Conservation (phyloP, 2,797 vertebrate species). For the Brachyrhaphis roseni region DNA sequence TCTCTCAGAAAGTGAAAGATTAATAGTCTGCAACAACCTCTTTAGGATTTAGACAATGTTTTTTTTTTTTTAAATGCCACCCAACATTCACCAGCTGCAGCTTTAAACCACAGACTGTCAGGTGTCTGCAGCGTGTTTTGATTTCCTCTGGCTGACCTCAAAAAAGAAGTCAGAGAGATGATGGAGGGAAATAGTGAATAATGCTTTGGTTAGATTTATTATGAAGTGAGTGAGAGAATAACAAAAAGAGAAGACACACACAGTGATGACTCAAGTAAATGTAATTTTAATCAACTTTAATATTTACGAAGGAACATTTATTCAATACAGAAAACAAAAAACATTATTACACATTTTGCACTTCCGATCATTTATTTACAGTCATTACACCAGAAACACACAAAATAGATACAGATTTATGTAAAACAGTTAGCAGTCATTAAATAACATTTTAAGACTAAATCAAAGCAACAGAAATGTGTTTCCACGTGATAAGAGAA, state of each 20-base stretch:
- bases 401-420: background rate
- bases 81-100: conserved; percentile 1
- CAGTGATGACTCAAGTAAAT: background rate
- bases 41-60: conserved; percentile 1
- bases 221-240: background rate
- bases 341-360: background rate
- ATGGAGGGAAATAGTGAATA: conserved; percentile 7
- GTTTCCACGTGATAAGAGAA: background rate
- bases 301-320: conserved; percentile 2
- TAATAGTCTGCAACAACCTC: conserved; percentile 4
- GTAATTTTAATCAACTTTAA: conserved; percentile 18
- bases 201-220: conserved; percentile 1
- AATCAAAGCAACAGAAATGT: background rate
- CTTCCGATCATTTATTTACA: background rate
- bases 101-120: conserved; percentile 7
- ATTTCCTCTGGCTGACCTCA: conserved; percentile 26
- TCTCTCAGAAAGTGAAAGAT: conserved; percentile 18
- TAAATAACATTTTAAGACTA: background rate
- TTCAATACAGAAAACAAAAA: conserved; percentile 1
- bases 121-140: conserved; percentile 6
- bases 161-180: background rate
- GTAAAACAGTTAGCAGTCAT: background rate
- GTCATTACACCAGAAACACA: background rate
- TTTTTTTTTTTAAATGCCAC: background rate
- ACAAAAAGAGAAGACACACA: conserved; percentile 20